phyloP scores from a whole-genome alignment of 2,113 vertebrate species.

The Anguilla rostrata region DNA sequence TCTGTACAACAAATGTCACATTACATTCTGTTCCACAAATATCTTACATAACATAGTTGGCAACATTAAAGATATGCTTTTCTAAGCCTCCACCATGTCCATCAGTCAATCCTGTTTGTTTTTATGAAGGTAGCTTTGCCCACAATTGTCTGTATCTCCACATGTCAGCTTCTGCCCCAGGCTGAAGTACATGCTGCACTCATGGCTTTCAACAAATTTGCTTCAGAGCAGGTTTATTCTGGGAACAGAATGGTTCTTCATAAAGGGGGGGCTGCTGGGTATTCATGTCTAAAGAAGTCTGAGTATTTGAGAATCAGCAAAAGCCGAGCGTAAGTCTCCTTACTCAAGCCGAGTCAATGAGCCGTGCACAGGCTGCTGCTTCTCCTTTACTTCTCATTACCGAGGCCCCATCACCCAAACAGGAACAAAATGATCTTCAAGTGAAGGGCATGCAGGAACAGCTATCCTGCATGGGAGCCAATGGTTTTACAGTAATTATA shows the following conservation, averaged over 20 bases:
- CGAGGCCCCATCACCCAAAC: neutral
- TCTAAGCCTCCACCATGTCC: neutral
- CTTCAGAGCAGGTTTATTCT: slow-evolving; percentile 17
- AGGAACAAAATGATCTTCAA: neutral
- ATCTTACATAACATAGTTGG: neutral
- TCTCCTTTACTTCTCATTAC: neutral
- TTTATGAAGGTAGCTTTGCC: neutral
- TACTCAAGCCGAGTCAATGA: neutral
- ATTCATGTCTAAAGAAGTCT: neutral
- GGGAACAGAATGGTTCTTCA: slow-evolving; percentile 9
- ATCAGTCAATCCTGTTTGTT: slow-evolving; percentile 1
- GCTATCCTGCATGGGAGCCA: neutral
- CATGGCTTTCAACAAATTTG: slow-evolving; percentile 3
- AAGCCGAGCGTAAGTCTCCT: neutral
- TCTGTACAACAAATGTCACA: neutral
- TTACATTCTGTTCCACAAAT: neutral
- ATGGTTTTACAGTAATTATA: neutral
- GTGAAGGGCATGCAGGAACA: neutral
- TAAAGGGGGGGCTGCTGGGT: neutral
- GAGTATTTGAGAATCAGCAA: neutral
- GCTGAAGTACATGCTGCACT: slow-evolving; percentile 3
- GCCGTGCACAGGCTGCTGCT: neutral
- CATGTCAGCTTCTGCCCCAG: neutral
- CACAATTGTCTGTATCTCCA: neutral
- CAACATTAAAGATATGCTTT: neutral